Conservation (phyloP, 2,797 vertebrate genomes). For the Morus bassanus region DNA sequence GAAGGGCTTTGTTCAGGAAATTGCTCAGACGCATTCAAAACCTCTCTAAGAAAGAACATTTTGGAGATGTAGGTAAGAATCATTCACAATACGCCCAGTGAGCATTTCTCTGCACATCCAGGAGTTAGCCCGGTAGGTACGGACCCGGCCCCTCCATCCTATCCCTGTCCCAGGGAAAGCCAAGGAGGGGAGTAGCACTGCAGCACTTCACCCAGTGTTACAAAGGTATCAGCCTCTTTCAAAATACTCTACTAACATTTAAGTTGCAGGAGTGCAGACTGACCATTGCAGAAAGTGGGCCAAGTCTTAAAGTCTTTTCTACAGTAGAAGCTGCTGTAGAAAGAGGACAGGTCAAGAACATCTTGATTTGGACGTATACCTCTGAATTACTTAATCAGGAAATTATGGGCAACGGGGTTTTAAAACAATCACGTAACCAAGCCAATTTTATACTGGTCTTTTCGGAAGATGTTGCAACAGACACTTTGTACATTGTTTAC, state of each 20-base stretch:
- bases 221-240: background rate
- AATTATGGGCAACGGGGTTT: background rate
- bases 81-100: background rate
- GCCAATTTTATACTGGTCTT: background rate
- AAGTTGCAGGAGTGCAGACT: background rate
- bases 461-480: conserved; percentile 19
- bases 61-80: background rate
- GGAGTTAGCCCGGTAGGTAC: background rate
- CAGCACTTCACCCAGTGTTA: background rate
- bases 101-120: background rate
- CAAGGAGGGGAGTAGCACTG: background rate
- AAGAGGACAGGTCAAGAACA: background rate
- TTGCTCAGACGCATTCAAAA: background rate
- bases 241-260: background rate
- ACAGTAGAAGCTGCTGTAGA: background rate
- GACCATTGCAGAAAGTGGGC: background rate
- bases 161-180: background rate
- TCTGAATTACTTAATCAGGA: background rate
- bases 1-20: background rate
- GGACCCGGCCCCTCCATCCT: background rate
- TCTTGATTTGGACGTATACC: background rate
- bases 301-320: background rate
- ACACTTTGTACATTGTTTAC: background rate
- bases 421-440: background rate
- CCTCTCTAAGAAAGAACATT: background rate